Conservation (phyloP, 2,797 vertebrate genomes). For the Enteromius radiatus region DNA sequence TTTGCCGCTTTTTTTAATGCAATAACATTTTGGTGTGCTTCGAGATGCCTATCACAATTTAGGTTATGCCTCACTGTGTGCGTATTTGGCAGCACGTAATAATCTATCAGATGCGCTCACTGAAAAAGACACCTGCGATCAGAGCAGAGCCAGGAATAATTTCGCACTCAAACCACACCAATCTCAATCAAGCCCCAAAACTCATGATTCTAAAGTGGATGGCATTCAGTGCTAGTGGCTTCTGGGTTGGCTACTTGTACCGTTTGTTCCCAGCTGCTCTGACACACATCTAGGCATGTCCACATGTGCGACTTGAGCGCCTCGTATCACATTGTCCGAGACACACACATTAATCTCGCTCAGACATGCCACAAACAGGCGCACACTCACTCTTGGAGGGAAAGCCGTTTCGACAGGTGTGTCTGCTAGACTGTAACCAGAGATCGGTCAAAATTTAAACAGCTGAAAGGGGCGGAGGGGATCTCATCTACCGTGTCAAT, state of each 20-base stretch:
- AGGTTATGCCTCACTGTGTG: conserved; percentile 57
- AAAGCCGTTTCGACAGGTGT: conserved; percentile 72
- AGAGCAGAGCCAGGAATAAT: conserved; percentile 59
- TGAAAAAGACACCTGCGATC: conserved; percentile 77
- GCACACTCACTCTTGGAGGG: conserved; percentile 13
- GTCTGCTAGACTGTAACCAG: conserved; percentile 69
- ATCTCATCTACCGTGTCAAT: conserved; percentile 10
- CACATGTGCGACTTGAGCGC: conserved; percentile 27
- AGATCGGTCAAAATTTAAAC: conserved; percentile 65
- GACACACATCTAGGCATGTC: conserved; percentile 31
- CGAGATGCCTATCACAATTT: conserved; percentile 25
- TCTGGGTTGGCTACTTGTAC: conserved; percentile 2
- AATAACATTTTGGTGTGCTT: conserved; percentile 4
- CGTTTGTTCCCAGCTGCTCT: conserved; percentile 26
- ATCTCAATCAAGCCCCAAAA: background rate
- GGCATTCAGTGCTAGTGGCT: background rate
- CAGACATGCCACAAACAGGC: conserved; percentile 31
- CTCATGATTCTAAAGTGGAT: background rate
- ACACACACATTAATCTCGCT: conserved; percentile 36
- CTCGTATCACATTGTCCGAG: conserved; percentile 33
- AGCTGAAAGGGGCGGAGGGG: conserved; percentile 62
- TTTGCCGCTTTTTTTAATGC: background rate
- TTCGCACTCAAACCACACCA: conserved; percentile 33
- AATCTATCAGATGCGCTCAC: conserved; percentile 65
- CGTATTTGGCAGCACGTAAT: conserved; percentile 65